These are phyloP conservation scores for Tretioscincus oriximinensis DNA, from an alignment of 2,113 vertebrate genomes.

Conservation along the genomic window DNA sequence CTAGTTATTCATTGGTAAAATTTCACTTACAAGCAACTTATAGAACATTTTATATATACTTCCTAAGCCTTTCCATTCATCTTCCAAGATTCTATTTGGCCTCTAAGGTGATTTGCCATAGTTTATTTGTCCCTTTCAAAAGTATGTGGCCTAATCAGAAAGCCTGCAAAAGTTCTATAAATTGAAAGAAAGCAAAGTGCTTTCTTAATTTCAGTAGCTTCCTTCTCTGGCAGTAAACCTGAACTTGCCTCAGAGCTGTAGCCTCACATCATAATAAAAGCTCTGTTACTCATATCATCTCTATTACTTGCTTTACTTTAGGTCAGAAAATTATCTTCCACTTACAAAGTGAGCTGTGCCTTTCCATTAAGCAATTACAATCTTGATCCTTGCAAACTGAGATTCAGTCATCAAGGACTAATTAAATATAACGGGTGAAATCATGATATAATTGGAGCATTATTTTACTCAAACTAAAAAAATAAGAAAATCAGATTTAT, in stretches of 20 bases:
- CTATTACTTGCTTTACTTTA: conserved; percentile 11
- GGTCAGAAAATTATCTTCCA: not conserved
- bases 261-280: conserved; percentile 18
- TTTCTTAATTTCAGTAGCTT: conserved; percentile 11
- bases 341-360: conserved; percentile 6
- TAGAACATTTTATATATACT: not conserved
- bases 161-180: conserved; percentile 3
- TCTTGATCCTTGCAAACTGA: not conserved
- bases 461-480: not conserved
- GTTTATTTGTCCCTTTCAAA: conserved; percentile 7
- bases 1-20: conserved; percentile 22
- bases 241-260: conserved; percentile 7
- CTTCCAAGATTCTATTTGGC: conserved; percentile 2
- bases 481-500: not conserved
- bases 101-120: not conserved
- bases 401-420: not conserved
- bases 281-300: conserved; percentile 11
- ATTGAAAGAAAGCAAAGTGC: not conserved
- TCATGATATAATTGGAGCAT: not conserved
- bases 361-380: not conserved
- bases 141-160: conserved; percentile 12
- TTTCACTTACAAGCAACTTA: conserved; percentile 6
- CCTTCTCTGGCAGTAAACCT: conserved; percentile 10
- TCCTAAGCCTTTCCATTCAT: not conserved
- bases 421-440: not conserved